phyloP scores from a whole-genome alignment of 2,113 vertebrate species.

The Gavia stellata region DNA sequence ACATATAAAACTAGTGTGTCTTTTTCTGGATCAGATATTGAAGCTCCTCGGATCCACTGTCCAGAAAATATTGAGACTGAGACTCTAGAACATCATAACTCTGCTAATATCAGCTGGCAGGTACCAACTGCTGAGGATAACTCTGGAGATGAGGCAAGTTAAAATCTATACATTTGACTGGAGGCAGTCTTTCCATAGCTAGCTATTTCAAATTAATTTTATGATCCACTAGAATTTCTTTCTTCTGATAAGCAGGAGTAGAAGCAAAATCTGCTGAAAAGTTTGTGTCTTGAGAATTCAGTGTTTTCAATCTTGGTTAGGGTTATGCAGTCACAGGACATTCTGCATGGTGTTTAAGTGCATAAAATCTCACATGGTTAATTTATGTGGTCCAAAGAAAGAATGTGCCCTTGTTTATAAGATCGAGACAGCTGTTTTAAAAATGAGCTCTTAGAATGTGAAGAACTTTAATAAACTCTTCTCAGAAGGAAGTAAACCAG shows the following conservation, averaged over 20 bases:
- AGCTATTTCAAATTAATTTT: not conserved
- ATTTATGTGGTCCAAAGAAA: slow-evolving; percentile 38
- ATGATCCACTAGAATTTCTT: not conserved
- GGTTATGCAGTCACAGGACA: not conserved
- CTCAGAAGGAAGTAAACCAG: not conserved
- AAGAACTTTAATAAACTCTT: slow-evolving; percentile 23
- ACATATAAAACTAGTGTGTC: not conserved
- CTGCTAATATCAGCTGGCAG: slow-evolving; percentile 85
- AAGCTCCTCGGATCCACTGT: slow-evolving; percentile 84
- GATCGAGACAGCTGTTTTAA: not conserved
- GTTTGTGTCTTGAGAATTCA: not conserved
- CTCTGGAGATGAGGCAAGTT: slow-evolving; percentile 85
- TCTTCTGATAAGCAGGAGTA: not conserved
- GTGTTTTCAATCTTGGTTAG: not conserved
- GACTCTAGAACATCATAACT: slow-evolving; percentile 83
- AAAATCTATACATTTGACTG: not conserved
- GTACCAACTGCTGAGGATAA: slow-evolving; percentile 84
- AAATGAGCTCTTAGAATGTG: slow-evolving; percentile 20
- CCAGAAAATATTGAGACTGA: slow-evolving; percentile 80
- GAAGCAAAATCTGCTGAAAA: not conserved
- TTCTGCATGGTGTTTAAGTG: not conserved
- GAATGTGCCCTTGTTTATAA: slow-evolving; percentile 49
- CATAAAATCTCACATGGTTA: not conserved
- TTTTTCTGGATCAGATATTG: slow-evolving; percentile 77
- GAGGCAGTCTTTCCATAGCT: not conserved